Evolutionary conservation across 2,797 vertebrate species (phyloP).

Genomic region (Myotis vivesi): DNA sequence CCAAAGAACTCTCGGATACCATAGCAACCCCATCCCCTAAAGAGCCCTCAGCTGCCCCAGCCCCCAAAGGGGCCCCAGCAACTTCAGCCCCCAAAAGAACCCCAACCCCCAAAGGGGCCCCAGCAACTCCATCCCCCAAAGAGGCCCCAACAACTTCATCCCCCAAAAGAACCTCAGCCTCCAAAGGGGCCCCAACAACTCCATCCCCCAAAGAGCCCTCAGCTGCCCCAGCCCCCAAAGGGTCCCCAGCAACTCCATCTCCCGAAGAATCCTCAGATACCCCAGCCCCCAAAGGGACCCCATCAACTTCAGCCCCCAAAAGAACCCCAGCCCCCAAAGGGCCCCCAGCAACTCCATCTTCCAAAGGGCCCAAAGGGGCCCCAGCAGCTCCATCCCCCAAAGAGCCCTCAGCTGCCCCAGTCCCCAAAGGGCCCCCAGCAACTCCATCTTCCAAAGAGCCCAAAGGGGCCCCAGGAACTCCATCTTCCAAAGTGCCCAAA

Average conservation of each 20-base stretch:
- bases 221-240: not conserved
- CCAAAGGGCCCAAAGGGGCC: not conserved
- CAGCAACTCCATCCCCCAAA: not conserved
- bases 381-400: not conserved
- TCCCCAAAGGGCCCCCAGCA: not conserved
- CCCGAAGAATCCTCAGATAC: not conserved
- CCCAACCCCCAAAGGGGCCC: not conserved
- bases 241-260: no score
- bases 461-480: not conserved
- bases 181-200: not conserved
- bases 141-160: not conserved
- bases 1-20: not conserved
- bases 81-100: not conserved
- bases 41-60: no score
- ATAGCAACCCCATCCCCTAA: not conserved
- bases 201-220: no score
- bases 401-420: rapidly evolving
- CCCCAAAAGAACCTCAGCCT: not conserved
- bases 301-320: not conserved
- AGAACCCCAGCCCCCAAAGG: no score
- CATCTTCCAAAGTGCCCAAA: not conserved
- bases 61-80: not conserved
- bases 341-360: no score
- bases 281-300: not conserved
- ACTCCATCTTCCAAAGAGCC: not conserved